These are phyloP conservation scores for Ellobium chinense DNA, from an alignment of 2,888 invertebrate genomes.

Conservation along the genomic window DNA sequence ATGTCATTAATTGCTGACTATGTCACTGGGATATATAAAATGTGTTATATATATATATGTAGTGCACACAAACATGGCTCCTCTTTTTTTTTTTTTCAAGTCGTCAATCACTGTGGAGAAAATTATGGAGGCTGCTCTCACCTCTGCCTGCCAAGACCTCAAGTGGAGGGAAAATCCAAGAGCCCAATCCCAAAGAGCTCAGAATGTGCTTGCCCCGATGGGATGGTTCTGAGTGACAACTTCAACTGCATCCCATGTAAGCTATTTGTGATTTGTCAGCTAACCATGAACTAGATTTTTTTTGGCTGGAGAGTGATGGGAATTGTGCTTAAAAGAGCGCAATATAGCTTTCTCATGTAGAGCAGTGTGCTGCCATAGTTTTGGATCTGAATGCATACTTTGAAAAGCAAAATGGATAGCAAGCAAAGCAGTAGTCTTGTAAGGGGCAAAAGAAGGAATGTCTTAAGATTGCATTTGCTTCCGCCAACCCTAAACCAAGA, in stretches of 20 bases:
- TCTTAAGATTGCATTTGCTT: too few relatives aligned
- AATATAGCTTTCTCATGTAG: too few relatives aligned
- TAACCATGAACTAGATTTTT: neutral
- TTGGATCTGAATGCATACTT: neutral
- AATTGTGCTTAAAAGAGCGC: neutral
- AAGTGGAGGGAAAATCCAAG: constrained; percentile 85
- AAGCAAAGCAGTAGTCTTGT: too few relatives aligned
- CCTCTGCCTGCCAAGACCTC: constrained; percentile 90
- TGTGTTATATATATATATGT: too few relatives aligned
- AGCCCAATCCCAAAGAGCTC: constrained; percentile 81
- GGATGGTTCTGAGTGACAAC: constrained; percentile 1
- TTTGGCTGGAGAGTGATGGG: neutral
- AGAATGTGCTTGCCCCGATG: constrained; percentile 41
- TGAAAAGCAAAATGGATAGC: too few relatives aligned
- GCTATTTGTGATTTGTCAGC: neutral
- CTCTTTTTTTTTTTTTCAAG: too few relatives aligned
- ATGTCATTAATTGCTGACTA: too few relatives aligned
- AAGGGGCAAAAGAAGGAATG: too few relatives aligned
- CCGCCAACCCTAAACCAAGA: too few relatives aligned
- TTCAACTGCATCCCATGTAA: constrained; percentile 1
- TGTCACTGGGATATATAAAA: too few relatives aligned
- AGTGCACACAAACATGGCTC: too few relatives aligned
- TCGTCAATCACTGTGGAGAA: constrained; percentile 85
- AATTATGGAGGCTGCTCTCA: constrained; percentile 98
- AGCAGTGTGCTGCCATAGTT: too few relatives aligned